Evolutionary conservation across 2,888 invertebrate species (phyloP).

Genomic region (Creontiades dilutus): DNA sequence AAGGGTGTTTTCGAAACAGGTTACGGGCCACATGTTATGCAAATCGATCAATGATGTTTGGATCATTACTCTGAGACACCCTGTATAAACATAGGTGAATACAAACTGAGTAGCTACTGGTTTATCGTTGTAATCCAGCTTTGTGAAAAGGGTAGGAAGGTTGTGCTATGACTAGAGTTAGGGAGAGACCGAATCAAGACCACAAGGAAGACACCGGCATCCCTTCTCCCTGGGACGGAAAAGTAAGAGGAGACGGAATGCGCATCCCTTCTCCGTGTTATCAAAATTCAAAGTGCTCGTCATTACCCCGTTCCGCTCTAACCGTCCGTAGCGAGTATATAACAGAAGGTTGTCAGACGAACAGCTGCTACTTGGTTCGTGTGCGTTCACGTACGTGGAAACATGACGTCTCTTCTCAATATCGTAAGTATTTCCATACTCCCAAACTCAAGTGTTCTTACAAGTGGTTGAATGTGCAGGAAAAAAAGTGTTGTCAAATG

Average conservation of each 20-base stretch:
- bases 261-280: conserved; percentile 47
- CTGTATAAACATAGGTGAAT: too few species aligned
- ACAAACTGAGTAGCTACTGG: too few species aligned
- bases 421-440: conserved; percentile 63
- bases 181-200: not conserved
- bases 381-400: conserved; percentile 28
- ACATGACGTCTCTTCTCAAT: conserved; percentile 58
- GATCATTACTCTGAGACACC: too few species aligned
- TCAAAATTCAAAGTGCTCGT: conserved; percentile 37
- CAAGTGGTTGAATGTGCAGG: not conserved
- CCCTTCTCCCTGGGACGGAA: not conserved
- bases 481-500: not conserved
- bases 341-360: conserved; percentile 16
- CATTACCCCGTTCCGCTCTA: conserved; percentile 63
- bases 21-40: too few species aligned
- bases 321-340: conserved; percentile 70
- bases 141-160: not conserved
- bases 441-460: not conserved
- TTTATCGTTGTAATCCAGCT: not conserved
- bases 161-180: not conserved
- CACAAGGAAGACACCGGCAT: not conserved
- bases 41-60: too few species aligned
- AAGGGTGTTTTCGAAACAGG: too few species aligned
- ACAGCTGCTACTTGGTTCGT: conserved; percentile 14
- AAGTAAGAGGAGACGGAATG: conserved; percentile 40